Base-by-base conservation (phyloP, 2,113 vertebrate species). In the Myodes glareolus region DNA sequence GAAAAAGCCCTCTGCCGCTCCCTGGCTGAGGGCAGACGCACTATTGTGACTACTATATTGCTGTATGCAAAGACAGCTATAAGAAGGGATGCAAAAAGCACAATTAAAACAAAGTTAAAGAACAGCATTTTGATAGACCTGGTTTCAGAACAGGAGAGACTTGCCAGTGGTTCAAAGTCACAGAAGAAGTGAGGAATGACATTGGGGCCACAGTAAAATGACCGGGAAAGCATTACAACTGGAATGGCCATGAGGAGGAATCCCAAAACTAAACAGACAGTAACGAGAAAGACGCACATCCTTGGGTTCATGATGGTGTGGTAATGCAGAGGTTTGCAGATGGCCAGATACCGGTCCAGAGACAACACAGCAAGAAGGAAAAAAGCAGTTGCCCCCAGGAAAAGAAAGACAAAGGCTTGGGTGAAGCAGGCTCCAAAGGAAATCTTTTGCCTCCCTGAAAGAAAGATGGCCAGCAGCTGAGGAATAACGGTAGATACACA, bases 321-420 rank as follows among this genome's bases (percentile, higher is more conserved):
- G 23, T 98, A 97, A 75, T 91, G 81, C 8, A 96, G 76, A 68
- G 92, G 94, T 27, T 80, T 94, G 36, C 96, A 97, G 82, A 96
- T 97, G 73, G 94, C 94, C 86, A 95, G 19, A 23, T 95, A 97
- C 7, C 73, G 6, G 80, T 97, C 96, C 50, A 97, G 4, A 11
- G 94, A 96, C 1, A 97, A 11, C 0, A 92, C 63, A 14, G 68
- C 92, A 86, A 95, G 36, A 7, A 97, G 94, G 29, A 95, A 91
- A n/a, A 97, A 94, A 27, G 29, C 2, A 1, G 97, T 68, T 39
- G 65, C 31, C 16, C 95, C 95, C 27, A 94, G 13, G 21, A 85
- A 91, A 33, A 87, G 80, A 19, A 50, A 52, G 31, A 45, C 4
- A 78, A 95, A 97, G 45, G 36, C 81, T 63, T 94, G 91, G 70